Evolutionary conservation across 2,888 invertebrate genomes (phyloP).

Genomic region (Nephrotoma guestfalica): DNA sequence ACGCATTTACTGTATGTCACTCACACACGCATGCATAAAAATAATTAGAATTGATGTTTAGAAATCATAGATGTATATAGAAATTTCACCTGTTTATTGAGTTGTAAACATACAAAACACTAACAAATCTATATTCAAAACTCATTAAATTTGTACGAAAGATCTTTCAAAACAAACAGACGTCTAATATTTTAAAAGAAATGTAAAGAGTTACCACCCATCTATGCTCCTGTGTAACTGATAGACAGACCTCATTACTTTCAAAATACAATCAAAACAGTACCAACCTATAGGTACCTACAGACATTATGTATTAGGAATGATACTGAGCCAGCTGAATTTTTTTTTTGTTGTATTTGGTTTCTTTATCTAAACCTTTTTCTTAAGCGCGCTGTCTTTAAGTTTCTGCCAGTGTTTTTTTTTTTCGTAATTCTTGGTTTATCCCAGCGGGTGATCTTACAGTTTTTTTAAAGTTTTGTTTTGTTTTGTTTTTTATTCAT

Average conservation of each 20-base stretch:
- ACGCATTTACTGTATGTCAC: neutral
- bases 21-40: neutral
- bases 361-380: neutral
- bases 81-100: neutral
- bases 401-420: neutral
- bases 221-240: neutral
- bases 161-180: neutral
- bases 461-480: neutral
- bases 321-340: neutral
- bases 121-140: neutral
- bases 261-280: neutral
- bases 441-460: neutral
- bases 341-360: neutral
- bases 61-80: neutral
- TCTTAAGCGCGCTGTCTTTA: neutral
- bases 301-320: neutral
- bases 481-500: neutral
- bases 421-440: neutral
- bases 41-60: neutral
- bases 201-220: neutral
- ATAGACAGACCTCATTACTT: neutral
- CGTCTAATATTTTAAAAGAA: neutral
- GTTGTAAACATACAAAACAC: neutral
- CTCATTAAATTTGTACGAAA: neutral
- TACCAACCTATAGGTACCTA: neutral